These are phyloP conservation scores for Myotis pilosus DNA, from an alignment of 2,797 vertebrate genomes.

Conservation along the genomic window DNA sequence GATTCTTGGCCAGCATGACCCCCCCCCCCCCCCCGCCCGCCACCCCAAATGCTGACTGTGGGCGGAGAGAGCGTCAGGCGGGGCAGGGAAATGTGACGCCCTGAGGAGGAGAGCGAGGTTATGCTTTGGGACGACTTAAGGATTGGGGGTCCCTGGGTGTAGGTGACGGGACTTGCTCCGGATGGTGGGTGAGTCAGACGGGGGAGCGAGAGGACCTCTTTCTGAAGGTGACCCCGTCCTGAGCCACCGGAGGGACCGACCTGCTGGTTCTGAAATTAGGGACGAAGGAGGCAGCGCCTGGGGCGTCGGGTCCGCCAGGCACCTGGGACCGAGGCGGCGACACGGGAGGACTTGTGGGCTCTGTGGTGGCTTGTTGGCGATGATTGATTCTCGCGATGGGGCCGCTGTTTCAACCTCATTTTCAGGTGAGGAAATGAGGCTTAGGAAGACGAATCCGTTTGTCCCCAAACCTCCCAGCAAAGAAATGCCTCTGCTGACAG, in stretches of 20 bases:
- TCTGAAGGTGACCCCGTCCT: not conserved
- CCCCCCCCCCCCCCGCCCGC: fast-evolving
- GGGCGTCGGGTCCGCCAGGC: no score
- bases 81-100: no score
- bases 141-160: not conserved
- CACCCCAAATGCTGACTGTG: not conserved
- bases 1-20: no score
- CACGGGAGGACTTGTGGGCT: not conserved
- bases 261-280: not conserved
- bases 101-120: not conserved
- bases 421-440: not conserved
- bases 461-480: not conserved
- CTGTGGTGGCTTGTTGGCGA: not conserved
- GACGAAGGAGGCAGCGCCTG: not conserved
- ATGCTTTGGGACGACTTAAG: not conserved
- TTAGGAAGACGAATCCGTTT: not conserved
- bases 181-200: not conserved
- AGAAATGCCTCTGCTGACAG: not conserved
- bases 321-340: not conserved
- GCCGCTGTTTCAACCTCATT: not conserved
- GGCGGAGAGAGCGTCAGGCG: no score
- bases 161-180: not conserved
- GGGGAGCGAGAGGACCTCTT: not conserved
- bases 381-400: not conserved
- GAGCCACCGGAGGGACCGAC: not conserved